phyloP scores from a whole-genome alignment of 2,797 vertebrate species.

The Acropternis orthonyx region DNA sequence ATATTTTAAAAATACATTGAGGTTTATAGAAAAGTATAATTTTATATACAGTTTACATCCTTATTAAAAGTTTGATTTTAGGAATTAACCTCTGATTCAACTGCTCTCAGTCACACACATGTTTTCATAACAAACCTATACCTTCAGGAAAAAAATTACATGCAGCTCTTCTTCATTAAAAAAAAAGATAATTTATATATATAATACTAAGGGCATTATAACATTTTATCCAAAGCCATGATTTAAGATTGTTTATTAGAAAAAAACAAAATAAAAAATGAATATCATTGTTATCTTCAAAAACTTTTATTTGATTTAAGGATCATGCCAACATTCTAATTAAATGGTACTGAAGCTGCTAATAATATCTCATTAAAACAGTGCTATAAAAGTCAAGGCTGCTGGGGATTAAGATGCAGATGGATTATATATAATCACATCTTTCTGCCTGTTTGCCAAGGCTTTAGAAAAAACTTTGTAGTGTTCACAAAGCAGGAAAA shows the following conservation, averaged over 20 bases:
- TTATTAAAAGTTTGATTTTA: background rate
- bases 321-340: slow-evolving; percentile 19
- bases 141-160: background rate
- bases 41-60: background rate
- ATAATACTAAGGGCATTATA: background rate
- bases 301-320: slow-evolving; percentile 1
- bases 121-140: background rate
- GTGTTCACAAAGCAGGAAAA: background rate
- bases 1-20: background rate
- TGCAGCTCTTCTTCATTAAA: background rate
- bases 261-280: background rate
- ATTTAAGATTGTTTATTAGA: background rate
- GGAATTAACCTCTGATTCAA: background rate
- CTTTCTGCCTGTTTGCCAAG: slow-evolving; percentile 32
- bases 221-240: background rate
- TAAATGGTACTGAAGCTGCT: slow-evolving; percentile 27
- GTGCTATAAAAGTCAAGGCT: slow-evolving; percentile 4
- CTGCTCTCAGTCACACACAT: background rate
- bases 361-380: slow-evolving; percentile 39
- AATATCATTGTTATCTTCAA: background rate
- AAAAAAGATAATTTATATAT: background rate
- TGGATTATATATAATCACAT: slow-evolving; percentile 31
- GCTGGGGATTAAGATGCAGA: slow-evolving; percentile 4
- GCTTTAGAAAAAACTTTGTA: slow-evolving; percentile 24
- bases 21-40: background rate